Base-by-base conservation (phyloP, 2,113 vertebrate species). In the Carlito syrichta region DNA sequence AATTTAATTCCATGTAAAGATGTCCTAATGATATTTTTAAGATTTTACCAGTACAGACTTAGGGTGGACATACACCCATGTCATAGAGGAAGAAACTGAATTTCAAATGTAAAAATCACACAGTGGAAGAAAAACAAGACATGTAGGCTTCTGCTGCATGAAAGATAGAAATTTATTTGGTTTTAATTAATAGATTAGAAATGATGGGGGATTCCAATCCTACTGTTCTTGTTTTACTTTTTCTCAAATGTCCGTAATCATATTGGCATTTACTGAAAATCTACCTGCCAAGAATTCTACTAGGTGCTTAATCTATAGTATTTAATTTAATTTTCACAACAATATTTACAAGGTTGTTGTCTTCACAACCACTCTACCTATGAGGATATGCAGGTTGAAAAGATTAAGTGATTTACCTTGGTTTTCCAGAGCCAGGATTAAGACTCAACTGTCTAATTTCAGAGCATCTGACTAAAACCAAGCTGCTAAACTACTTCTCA, bases 1-100 rank as follows among this genome's bases (percentile, higher is more conserved):
- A 84, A 96, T 93, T 91, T 62, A 93, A 74, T 89, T 83, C 74
- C 35, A 40, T 50, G 20, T 63, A 91, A 91, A 95, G 32, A 94
- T 45, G 9, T 66, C 23, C 48, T 91, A 88, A 71, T 89, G 30
- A 56, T 71, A 63, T 77, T 38, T 85, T 96, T n/a, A 86, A 95
- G 89, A 54, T 4, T 48, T 89, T 63, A 68, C 43, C 32, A 87
- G 9, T 40, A 38, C 17, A 20, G 32, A 86, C 25, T 78, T 95
- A 74, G 79, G 40, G 40, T 81, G 23, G 13, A 25, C 50, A 81
- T 85, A 63, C 35, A 84, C 16, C 50, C 27, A 82, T 84, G 81
- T 96, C 66, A 58, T 30, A 92, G 79, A 52, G 62, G 45, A 97
- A 69, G n/a, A 95, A 78, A 19, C 22, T 91, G 52, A 89, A 89